These are phyloP conservation scores for Kryphioiulus occultus DNA, from an alignment of 2,888 invertebrate genomes.

Conservation along the genomic window DNA sequence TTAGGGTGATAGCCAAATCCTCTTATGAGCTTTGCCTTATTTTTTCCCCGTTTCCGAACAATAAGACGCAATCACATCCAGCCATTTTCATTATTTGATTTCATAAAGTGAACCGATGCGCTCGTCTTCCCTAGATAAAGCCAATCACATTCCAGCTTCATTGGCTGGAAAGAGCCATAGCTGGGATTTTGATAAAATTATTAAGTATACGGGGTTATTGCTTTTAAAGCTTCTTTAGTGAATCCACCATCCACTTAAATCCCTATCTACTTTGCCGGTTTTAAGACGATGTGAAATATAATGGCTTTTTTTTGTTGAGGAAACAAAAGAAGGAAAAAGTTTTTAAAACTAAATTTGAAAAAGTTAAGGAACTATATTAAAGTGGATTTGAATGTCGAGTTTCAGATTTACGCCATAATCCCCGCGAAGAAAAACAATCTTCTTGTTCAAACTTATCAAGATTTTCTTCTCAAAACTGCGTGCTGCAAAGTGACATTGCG, in stretches of 20 bases:
- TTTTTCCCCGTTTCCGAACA: conserved; percentile 15
- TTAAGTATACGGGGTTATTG: conserved; percentile 23
- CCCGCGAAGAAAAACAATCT: neutral
- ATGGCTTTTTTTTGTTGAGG: neutral
- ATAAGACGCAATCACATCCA: neutral
- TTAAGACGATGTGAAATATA: conserved; percentile 9
- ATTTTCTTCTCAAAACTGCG: neutral
- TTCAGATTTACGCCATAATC: conserved; percentile 23
- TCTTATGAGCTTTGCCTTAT: conserved; percentile 23
- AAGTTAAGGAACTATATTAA: conserved; percentile 23
- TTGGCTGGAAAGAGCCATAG: conserved; percentile 7
- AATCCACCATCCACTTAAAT: conserved; percentile 23
- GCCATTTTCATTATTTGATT: conserved; percentile 23
- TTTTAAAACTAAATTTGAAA: neutral
- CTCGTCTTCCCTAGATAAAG: neutral
- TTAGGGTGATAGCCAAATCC: neutral
- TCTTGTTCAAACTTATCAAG: conserved; percentile 23
- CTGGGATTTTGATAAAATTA: neutral
- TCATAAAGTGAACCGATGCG: neutral
- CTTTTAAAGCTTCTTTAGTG: conserved; percentile 23
- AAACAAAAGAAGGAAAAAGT: neutral
- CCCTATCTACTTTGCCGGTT: conserved; percentile 1
- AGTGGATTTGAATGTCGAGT: conserved; percentile 17
- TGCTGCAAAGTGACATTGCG: neutral
- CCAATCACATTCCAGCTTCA: neutral